Evolutionary conservation across 2,888 invertebrate genomes (phyloP).

Genomic region (Drosophila pseudotakahashii): DNA sequence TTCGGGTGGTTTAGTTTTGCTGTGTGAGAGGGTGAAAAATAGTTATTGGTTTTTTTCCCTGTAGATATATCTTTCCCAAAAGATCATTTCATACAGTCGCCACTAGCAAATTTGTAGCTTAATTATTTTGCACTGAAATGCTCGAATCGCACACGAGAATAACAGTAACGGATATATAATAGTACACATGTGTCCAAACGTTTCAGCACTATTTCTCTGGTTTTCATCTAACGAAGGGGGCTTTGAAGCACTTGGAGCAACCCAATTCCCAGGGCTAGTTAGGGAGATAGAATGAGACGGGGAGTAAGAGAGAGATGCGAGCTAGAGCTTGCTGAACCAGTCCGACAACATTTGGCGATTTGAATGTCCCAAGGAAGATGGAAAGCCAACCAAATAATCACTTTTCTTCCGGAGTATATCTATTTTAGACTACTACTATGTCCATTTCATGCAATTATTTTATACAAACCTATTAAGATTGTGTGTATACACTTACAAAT

Average conservation of each 20-base stretch:
- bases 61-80: background rate
- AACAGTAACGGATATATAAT: constrained; percentile 1
- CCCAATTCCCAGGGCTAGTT: constrained; percentile 28
- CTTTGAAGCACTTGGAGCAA: constrained; percentile 13
- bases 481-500: background rate
- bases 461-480: background rate
- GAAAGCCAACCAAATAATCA: constrained; percentile 23
- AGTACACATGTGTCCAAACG: constrained; percentile 2
- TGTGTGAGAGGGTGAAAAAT: no score
- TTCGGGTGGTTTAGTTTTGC: background rate
- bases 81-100: background rate
- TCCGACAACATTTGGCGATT: constrained; percentile 35
- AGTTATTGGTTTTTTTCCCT: no score
- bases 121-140: background rate
- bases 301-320: background rate
- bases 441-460: background rate
- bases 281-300: constrained; percentile 8
- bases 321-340: constrained; percentile 34
- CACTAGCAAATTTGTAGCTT: background rate
- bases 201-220: constrained; percentile 4
- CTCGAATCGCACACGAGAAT: background rate
- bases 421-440: background rate
- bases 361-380: constrained; percentile 39
- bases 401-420: constrained; percentile 24
- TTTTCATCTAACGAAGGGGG: constrained; percentile 1